phyloP scores from a whole-genome alignment of 2,888 invertebrate species.

The Hecatera dysodea region DNA sequence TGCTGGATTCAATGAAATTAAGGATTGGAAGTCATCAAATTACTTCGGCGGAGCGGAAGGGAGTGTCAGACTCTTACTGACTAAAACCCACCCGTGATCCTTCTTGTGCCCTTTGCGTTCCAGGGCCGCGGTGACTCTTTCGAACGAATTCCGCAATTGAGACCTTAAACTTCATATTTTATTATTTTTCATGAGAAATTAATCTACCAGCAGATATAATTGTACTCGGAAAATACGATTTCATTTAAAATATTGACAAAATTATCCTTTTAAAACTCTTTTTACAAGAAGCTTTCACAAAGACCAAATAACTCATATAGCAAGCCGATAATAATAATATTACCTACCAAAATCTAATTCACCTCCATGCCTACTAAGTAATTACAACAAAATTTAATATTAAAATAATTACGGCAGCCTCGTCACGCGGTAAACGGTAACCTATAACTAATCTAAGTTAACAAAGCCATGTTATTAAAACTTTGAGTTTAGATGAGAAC shows the following conservation, averaged over 20 bases:
- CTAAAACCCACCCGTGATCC: too few relatives aligned
- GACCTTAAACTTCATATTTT: background rate
- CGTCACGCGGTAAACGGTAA: slow-evolving; percentile 66
- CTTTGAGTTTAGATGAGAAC: slow-evolving; percentile 70
- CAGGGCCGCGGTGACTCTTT: too few relatives aligned
- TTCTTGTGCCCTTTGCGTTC: too few relatives aligned
- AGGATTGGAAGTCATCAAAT: too few relatives aligned
- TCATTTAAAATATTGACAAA: too few relatives aligned
- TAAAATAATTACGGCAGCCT: slow-evolving; percentile 54
- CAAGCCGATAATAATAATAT: slow-evolving; percentile 25
- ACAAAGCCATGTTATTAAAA: slow-evolving; percentile 78
- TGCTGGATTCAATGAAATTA: too few relatives aligned
- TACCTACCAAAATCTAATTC: slow-evolving; percentile 11
- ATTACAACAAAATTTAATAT: slow-evolving; percentile 60
- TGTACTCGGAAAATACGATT: background rate
- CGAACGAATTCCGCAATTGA: too few relatives aligned
- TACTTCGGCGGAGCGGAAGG: too few relatives aligned
- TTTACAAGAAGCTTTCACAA: background rate
- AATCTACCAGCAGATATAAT: background rate
- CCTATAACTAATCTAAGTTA: slow-evolving; percentile 79
- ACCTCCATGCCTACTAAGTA: slow-evolving; percentile 25
- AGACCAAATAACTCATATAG: background rate
- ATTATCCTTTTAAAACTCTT: background rate
- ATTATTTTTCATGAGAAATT: background rate
- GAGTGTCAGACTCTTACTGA: too few relatives aligned